Evolutionary conservation across 2,113 vertebrate genomes (phyloP).

Genomic region (Scophthalmus maximus): DNA sequence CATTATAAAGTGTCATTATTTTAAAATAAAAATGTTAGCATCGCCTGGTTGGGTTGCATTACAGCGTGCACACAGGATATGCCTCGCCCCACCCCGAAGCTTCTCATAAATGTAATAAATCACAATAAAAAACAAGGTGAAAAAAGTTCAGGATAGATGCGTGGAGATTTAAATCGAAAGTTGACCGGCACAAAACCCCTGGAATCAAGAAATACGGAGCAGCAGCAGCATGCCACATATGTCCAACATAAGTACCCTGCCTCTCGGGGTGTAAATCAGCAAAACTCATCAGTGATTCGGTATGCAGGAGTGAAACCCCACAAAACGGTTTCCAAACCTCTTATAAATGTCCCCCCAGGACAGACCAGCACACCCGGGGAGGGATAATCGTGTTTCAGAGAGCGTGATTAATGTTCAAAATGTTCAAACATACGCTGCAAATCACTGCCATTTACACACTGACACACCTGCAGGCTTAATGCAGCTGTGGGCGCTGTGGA

Average conservation of each 20-base stretch:
- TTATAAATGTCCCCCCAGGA: constrained; percentile 30
- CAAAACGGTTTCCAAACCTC: constrained; percentile 22
- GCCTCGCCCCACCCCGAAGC: too few species aligned
- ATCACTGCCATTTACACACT: constrained; percentile 12
- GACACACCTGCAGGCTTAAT: constrained; percentile 35
- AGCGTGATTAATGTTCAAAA: constrained; percentile 60
- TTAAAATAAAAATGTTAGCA: too few species aligned
- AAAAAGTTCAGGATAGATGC: constrained; percentile 2
- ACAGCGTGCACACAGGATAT: too few species aligned
- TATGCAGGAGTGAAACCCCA: constrained; percentile 35
- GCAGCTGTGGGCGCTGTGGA: constrained; percentile 30
- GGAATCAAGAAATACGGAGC: constrained; percentile 32
- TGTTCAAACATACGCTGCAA: constrained; percentile 36
- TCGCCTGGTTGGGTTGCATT: too few species aligned
- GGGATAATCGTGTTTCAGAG: constrained; percentile 54
- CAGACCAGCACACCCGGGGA: constrained; percentile 21
- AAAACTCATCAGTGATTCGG: constrained; percentile 34
- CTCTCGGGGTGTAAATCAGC: constrained; percentile 48
- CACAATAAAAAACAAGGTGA: background rate
- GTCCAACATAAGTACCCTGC: constrained; percentile 29
- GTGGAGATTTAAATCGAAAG: constrained; percentile 31
- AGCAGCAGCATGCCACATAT: constrained; percentile 32
- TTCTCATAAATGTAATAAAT: constrained; percentile 8
- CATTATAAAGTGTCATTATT: too few species aligned
- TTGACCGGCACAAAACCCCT: constrained; percentile 18